phyloP scores from a whole-genome alignment of 2,797 vertebrate genomes.

The Parotocinclus haroldoi region DNA sequence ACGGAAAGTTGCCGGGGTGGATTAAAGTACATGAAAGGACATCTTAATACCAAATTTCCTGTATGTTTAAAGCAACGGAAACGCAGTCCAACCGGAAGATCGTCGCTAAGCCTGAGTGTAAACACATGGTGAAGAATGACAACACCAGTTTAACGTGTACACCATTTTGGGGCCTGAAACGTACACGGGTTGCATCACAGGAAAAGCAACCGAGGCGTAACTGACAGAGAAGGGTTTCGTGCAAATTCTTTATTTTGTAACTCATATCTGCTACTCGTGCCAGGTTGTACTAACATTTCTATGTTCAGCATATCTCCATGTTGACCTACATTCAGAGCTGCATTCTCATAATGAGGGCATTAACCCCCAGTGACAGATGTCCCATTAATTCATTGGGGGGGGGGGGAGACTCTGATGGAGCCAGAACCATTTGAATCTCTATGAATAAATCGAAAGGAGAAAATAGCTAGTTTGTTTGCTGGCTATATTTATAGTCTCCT shows the following conservation, averaged over 20 bases:
- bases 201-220: no score
- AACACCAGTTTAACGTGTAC: not conserved
- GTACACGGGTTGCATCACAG: not conserved
- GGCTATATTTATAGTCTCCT: not conserved
- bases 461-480: not conserved
- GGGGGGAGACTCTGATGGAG: slow-evolving; percentile 1
- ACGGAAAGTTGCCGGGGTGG: no score
- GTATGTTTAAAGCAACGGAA: slow-evolving; percentile 19
- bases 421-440: not conserved
- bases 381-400: slow-evolving; percentile 25
- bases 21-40: not conserved
- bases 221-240: no score
- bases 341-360: slow-evolving; percentile 35
- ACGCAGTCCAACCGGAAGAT: slow-evolving; percentile 33
- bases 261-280: no score
- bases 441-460: slow-evolving; percentile 15
- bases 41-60: not conserved
- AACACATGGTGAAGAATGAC: not conserved
- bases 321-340: slow-evolving; percentile 50
- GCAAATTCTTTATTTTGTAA: no score
- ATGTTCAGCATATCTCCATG: not conserved
- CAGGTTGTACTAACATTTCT: no score
- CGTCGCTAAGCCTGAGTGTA: not conserved
- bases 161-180: not conserved
- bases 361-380: slow-evolving; percentile 33